Evolutionary conservation across 2,797 vertebrate genomes (phyloP), one percentile per base, ranked within the genome.

Genomic region (Semaprochilodus insignis): DNA sequence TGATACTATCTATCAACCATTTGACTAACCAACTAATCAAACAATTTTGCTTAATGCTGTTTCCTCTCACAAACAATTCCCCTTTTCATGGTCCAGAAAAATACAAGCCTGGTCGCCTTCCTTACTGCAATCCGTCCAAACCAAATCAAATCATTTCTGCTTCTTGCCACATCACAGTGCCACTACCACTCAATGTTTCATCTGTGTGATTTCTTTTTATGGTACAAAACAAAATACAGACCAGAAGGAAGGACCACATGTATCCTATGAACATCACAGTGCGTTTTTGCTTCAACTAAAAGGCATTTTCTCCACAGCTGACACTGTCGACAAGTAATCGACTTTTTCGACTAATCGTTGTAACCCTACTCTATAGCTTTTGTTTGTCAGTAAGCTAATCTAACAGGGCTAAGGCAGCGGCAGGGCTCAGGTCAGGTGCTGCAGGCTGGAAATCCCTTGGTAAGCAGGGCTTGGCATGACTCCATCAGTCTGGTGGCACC

Each of bases 401-500:
- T 82, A 65, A 83, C 81, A 74, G 78, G 75, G 85, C 19, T 40
- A 44, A 88, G 77, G 74, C 55, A 83, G 74, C 82, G n/a, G 62
- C 78, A 81, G 85, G 83, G 88, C 85, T 67, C 77, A 80, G 86
- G 82, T 87, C 84, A 88, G 86, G 87, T 88, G 80, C 83, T 88
- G 85, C 83, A 87, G 81, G 52, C 77, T 51, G 51, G 76, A 92
- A 93, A 93, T 92, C 89, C 88, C 89, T 87, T n/a, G 36, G 80
- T 55, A 85, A 81, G 81, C 81, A 52, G 69, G 77, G 51, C 84
- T 78, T 91, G 90, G 88, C 89, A 82, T 65, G 86, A 88, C 89
- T 91, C 78, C 69, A 69, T 88, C 82, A 88, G 90, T 86, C 89
- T 89, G 89, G 85, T 90, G 90, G 92, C 90, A 82, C 71, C 88